Percentiles rank a stretch among this genome's conserved stretches.
These are phyloP conservation scores for Osmerus mordax DNA, from an alignment of 2,113 vertebrate genomes.

Conservation along the genomic window DNA sequence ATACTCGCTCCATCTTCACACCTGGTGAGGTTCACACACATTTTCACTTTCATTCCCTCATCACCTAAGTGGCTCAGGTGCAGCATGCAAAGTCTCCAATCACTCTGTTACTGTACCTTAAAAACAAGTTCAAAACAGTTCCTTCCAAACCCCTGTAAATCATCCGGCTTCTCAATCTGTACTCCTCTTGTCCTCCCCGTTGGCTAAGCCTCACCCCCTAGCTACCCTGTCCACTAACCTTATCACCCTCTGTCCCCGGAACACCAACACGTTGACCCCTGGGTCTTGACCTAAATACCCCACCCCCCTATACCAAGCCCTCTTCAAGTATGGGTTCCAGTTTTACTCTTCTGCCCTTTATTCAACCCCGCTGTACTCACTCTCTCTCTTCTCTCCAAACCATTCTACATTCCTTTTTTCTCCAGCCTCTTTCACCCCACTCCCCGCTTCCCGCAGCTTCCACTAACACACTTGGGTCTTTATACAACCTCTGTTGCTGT, in stretches of 20 bases:
- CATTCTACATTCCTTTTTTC: background rate
- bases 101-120: constrained; percentile 29
- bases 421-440: constrained; percentile 44
- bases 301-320: no score
- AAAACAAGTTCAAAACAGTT: constrained; percentile 26
- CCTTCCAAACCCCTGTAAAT: constrained; percentile 13
- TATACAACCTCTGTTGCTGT: constrained; percentile 27
- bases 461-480: constrained; percentile 33
- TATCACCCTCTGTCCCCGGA: no score
- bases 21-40: constrained; percentile 58
- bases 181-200: no score
- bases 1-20: constrained; percentile 83
- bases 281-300: no score
- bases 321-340: no score
- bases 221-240: no score
- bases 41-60: constrained; percentile 46
- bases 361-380: background rate
- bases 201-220: no score
- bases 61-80: constrained; percentile 40
- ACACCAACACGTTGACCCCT: no score
- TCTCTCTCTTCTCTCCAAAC: background rate
- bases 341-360: background rate
- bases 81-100: background rate
- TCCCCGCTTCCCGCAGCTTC: constrained; percentile 24
- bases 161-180: background rate